Conservation (phyloP, 2,113 vertebrate genomes). For the Rhinogobius similis region DNA sequence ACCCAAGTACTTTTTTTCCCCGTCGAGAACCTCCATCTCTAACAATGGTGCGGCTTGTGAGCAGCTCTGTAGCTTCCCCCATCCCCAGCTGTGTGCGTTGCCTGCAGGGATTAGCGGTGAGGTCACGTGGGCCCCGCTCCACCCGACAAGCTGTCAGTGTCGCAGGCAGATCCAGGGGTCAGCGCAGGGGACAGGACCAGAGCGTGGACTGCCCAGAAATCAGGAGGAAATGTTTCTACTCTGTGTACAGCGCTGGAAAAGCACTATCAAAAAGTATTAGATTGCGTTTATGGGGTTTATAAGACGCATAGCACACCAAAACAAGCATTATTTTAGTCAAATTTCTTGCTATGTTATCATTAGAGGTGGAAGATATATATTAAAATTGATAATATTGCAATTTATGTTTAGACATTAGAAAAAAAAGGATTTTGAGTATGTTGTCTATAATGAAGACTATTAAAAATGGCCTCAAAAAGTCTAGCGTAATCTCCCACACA, state of each 20-base stretch:
- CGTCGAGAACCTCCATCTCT: background rate
- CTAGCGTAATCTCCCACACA: too few relatives aligned
- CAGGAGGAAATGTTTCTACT: background rate
- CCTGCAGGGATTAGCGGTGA: constrained; percentile 76
- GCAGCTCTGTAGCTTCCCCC: background rate
- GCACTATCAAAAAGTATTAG: background rate
- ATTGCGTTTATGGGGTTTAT: background rate
- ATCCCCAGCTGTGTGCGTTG: constrained; percentile 27
- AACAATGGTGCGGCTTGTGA: background rate
- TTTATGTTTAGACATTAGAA: too few relatives aligned
- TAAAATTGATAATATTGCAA: too few relatives aligned
- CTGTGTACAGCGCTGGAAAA: background rate
- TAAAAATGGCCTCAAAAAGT: too few relatives aligned
- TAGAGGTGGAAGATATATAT: too few relatives aligned
- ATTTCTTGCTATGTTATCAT: too few relatives aligned
- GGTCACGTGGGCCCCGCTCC: constrained; percentile 80
- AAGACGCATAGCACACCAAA: too few relatives aligned
- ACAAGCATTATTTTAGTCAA: too few relatives aligned
- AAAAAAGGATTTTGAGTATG: too few relatives aligned
- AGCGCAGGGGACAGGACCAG: constrained; percentile 43
- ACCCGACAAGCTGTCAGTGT: constrained; percentile 81
- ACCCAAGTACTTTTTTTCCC: background rate
- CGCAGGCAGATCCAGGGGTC: constrained; percentile 76
- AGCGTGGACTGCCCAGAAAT: background rate
- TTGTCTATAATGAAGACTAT: too few relatives aligned